Evolutionary conservation across 2,113 vertebrate genomes (phyloP), one percentile per base, ranked within the genome.

Genomic region (Catharus minimus): DNA sequence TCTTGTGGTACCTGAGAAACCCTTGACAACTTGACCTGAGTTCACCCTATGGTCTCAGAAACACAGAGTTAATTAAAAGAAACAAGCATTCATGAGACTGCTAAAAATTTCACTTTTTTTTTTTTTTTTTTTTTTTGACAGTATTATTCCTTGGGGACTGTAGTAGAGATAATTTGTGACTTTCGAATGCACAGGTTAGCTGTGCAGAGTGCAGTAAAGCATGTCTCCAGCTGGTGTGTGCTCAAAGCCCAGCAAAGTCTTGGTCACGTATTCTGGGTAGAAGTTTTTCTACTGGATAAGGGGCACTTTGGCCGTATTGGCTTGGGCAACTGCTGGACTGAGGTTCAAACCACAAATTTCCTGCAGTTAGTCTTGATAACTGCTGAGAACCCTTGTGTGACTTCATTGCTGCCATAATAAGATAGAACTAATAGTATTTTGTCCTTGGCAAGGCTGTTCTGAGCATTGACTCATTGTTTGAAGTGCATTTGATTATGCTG

Each of bases 21-120:
- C 19, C 38, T 72, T 44, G 67, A 69, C 9, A 55, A 56, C 72
- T 91, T 94, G 85, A 89, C 64, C 67, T 1, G 1, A 75, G 69
- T 65, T 75, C 11, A 84, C 53, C 49, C 39, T 56, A 15, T 0
- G 3, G 65, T 86, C 41, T 87, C 55, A 82, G 71, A 91, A 91
- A 57, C 60, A 82, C 52, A n/a, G 56, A 91, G 27, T 71, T 78
- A 76, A 86, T 77, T 69, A 86, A 73, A 90, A 53, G 66, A 92
- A 88, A n/a, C 22, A 50, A 83, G 5, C 38, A 77, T 83, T 88
- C 53, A 20, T 30, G 39, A 78, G 64, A 39, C 22, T 65, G n/a
- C 33, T 80, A 55, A 74, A 91, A 72, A 73, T 21, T 8, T 73
- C 8, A 57, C 2, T 5, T 36, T 44, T 47, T 67, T 44, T 23